Conservation (phyloP, 2,113 vertebrate species). For the Callospermophilus lateralis region DNA sequence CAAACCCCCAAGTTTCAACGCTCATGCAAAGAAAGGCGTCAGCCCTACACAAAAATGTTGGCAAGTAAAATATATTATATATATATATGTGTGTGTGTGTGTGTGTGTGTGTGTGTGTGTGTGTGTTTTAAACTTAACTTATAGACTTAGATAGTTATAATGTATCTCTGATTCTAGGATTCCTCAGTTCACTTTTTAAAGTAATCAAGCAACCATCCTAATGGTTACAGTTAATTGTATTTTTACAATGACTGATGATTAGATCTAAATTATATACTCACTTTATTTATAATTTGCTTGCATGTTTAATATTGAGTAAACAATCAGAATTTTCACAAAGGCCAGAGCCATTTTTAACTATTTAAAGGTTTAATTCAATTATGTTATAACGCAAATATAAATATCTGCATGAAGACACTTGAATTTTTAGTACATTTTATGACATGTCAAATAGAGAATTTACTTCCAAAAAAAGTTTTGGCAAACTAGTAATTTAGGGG, state of each 20-base stretch:
- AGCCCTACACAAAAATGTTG: not conserved
- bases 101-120: no score
- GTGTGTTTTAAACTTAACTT: conserved; percentile 16
- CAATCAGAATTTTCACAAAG: conserved; percentile 39
- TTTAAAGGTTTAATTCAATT: conserved; percentile 26
- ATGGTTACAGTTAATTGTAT: conserved; percentile 20
- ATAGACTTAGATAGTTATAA: not conserved
- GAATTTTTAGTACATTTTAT: conserved; percentile 38
- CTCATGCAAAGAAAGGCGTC: not conserved
- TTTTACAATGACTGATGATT: not conserved
- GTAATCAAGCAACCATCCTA: not conserved
- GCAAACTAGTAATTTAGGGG: not conserved
- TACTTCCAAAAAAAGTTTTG: not conserved
- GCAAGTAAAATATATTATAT: not conserved
- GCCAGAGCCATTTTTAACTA: not conserved
- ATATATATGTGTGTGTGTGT: not conserved
- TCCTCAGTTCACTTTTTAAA: conserved; percentile 24
- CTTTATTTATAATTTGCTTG: conserved; percentile 14
- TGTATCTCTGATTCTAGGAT: not conserved
- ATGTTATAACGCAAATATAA: conserved; percentile 10
- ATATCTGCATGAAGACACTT: not conserved
- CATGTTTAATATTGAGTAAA: not conserved
- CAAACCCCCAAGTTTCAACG: not conserved
- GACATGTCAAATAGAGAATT: conserved; percentile 40
- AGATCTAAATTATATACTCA: conserved; percentile 1